phyloP scores from a whole-genome alignment of 1,140 invertebrate species.

The Doryteuthis pealeii region DNA sequence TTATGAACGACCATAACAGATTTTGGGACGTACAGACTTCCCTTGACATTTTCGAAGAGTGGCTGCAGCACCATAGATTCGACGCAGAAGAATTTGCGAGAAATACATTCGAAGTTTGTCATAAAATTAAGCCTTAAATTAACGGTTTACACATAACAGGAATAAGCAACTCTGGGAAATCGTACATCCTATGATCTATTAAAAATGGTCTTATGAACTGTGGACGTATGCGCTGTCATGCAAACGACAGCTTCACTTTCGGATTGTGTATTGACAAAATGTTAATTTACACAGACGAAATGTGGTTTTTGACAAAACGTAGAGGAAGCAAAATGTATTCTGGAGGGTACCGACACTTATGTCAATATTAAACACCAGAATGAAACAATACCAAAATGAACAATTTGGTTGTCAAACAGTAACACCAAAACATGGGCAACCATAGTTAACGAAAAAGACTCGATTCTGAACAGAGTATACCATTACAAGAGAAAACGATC shows the following conservation, averaged over 20 bases:
- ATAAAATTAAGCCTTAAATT: background rate
- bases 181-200: background rate
- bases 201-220: background rate
- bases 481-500: background rate
- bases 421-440: background rate
- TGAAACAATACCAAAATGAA: background rate
- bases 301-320: background rate
- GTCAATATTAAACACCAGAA: background rate
- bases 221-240: background rate
- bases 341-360: background rate
- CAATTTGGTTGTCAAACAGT: background rate
- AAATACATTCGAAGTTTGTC: background rate
- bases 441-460: background rate
- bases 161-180: background rate
- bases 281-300: background rate
- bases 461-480: background rate
- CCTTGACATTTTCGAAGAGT: background rate
- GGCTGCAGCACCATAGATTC: background rate
- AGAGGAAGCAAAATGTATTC: background rate
- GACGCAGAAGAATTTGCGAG: background rate
- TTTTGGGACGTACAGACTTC: background rate
- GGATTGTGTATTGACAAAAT: background rate
- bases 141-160: background rate
- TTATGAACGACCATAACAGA: background rate
- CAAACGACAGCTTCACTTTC: background rate